Evolutionary conservation across 2,888 invertebrate genomes (phyloP), one percentile per base, ranked within the genome.

Genomic region (Amphiduros pacificus): DNA sequence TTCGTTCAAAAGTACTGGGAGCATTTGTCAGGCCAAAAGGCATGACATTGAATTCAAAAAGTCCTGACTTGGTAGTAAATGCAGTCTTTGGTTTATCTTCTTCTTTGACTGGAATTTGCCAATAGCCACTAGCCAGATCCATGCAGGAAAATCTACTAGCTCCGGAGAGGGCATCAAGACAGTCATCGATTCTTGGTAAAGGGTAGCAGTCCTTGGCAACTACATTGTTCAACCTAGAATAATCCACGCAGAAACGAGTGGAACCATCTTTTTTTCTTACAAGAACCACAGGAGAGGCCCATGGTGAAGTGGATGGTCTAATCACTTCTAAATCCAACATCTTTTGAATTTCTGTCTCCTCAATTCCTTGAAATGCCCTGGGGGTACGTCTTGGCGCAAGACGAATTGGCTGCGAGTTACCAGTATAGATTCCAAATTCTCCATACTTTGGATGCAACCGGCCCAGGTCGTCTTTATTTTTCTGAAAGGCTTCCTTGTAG

Each of bases 201-300:
- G 67, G 70, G 17, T 59, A 61, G 0, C 32, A 28, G 6, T 65
- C 64, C 63, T 27, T 29, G 27, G 50, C 49, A 0, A 62, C 54
- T n/a, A 61, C 44, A 24, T 1, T 9, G 36, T 71, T 73, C n/a
- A 72, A 44, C 24, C 49, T 31, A 1, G 65, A 24, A 31, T 55
- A 73, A 52, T 71, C 69, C 0, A 65, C 53, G 54, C 69, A 70
- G 11, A 68, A 36, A 24, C 69, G 41, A 24, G 44, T 40, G 27
- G 52, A 56, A 11, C 69, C 66, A 26, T 67, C 28, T 31, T 53
- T 53, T 20, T 53, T 53, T 32, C 32, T 28, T 3, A 53, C 31
- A 20, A 53, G 3, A 20, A 53, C 54, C 2, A 53, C 24, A 5
- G 54, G 54, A 32, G 31, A 5, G 4, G 54, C 54, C 54, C 54